These are phyloP conservation scores for Spicauda simplicius DNA, from an alignment of 2,888 invertebrate genomes.

Conservation along the genomic window DNA sequence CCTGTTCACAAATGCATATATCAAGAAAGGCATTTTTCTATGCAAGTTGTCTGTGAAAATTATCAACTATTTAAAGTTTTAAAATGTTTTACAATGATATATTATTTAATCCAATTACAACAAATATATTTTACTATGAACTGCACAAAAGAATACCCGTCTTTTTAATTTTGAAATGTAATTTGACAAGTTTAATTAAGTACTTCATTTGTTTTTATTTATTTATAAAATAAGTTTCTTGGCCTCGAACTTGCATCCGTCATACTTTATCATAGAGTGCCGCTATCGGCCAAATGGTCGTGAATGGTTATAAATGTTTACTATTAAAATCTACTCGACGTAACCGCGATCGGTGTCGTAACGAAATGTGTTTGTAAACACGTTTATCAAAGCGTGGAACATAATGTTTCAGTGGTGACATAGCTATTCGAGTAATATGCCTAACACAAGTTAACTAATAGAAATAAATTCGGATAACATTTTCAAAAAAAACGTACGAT, in stretches of 20 bases:
- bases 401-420: background rate
- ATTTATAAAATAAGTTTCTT: constrained; percentile 12
- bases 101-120: too few species aligned
- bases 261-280: background rate
- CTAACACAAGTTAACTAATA: too few species aligned
- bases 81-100: background rate
- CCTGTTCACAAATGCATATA: constrained; percentile 21
- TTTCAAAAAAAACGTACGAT: too few species aligned
- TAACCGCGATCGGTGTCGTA: background rate
- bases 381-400: background rate
- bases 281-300: background rate
- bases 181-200: constrained; percentile 5
- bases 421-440: too few species aligned
- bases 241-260: constrained; percentile 19
- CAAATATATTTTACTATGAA: background rate
- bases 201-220: background rate
- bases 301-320: background rate
- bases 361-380: constrained; percentile 8
- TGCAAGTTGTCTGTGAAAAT: constrained; percentile 6
- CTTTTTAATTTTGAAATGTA: constrained; percentile 1
- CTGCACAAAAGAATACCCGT: constrained; percentile 22
- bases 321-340: constrained; percentile 2
- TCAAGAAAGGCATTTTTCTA: constrained; percentile 20
- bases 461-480: too few species aligned
- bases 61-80: background rate